Percentiles rank a stretch among this genome's conserved stretches.
phyloP scores from a whole-genome alignment of 2,888 invertebrate species.

The Volucella zonaria region DNA sequence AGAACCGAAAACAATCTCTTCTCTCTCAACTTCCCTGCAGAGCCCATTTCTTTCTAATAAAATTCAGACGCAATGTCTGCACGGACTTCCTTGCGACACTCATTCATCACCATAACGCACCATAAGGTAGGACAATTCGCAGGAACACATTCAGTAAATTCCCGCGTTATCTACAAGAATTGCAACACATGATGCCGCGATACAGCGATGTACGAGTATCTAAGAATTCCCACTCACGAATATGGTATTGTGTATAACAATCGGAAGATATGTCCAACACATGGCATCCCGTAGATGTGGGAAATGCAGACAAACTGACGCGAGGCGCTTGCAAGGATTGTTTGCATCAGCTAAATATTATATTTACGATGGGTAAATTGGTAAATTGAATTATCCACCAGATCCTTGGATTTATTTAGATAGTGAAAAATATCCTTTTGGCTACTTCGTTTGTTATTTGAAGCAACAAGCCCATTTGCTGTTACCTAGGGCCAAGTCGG shows the following conservation, averaged over 20 bases:
- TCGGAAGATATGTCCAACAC: conserved; percentile 45
- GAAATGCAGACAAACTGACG: conserved; percentile 30
- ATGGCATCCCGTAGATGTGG: conserved; percentile 49
- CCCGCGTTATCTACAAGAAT: conserved; percentile 47
- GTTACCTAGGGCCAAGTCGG: conserved; percentile 11
- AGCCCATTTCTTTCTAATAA: background rate
- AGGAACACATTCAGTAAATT: conserved; percentile 48
- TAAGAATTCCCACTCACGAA: conserved; percentile 20
- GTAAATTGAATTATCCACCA: conserved; percentile 61
- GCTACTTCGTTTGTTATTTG: conserved; percentile 51
- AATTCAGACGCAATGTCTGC: conserved; percentile 16
- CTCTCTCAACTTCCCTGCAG: no score
- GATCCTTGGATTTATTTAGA: conserved; percentile 15
- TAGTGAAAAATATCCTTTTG: conserved; percentile 27
- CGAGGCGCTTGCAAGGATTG: conserved; percentile 62
- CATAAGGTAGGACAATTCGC: conserved; percentile 51
- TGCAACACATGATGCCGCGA: conserved; percentile 57
- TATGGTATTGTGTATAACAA: background rate
- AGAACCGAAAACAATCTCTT: no score
- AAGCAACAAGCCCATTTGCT: conserved; percentile 49
- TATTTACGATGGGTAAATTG: conserved; percentile 65
- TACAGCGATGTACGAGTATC: background rate
- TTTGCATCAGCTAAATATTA: conserved; percentile 62
- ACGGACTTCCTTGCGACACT: conserved; percentile 51
- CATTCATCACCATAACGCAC: conserved; percentile 23